Conservation (phyloP, 2,113 vertebrate genomes). For the Paradoxurus hermaphroditus region DNA sequence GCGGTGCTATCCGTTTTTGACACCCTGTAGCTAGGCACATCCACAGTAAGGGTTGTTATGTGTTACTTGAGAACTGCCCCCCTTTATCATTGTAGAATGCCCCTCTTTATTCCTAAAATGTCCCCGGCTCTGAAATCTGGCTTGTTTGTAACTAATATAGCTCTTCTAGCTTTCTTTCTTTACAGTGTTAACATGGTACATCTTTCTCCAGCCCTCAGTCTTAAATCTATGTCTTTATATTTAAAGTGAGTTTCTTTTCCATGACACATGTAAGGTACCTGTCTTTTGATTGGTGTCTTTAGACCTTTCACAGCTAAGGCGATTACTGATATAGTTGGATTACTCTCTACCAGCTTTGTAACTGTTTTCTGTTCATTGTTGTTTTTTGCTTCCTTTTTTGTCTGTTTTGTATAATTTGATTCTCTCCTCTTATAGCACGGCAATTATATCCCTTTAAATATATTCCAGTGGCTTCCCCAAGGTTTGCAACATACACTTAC, state of each 20-base stretch:
- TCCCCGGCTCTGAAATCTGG: too few relatives aligned
- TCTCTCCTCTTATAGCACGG: background rate
- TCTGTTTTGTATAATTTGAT: background rate
- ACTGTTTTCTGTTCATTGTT: background rate
- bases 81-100: background rate
- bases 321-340: background rate
- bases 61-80: background rate
- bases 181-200: too few relatives aligned
- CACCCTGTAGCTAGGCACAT: background rate
- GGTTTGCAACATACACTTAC: background rate
- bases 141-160: too few relatives aligned
- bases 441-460: background rate
- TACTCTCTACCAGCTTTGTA: background rate
- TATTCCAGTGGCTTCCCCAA: background rate
- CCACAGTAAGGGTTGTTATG: background rate
- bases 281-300: background rate
- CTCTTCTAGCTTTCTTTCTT: too few relatives aligned
- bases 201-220: too few relatives aligned
- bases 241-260: too few relatives aligned
- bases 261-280: background rate
- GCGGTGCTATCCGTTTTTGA: background rate
- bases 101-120: background rate
- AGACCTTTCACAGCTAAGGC: background rate
- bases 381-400: background rate
- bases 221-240: too few relatives aligned